Base-by-base conservation (phyloP, 1,140 invertebrate genomes). In the Cotesia glomerata region DNA sequence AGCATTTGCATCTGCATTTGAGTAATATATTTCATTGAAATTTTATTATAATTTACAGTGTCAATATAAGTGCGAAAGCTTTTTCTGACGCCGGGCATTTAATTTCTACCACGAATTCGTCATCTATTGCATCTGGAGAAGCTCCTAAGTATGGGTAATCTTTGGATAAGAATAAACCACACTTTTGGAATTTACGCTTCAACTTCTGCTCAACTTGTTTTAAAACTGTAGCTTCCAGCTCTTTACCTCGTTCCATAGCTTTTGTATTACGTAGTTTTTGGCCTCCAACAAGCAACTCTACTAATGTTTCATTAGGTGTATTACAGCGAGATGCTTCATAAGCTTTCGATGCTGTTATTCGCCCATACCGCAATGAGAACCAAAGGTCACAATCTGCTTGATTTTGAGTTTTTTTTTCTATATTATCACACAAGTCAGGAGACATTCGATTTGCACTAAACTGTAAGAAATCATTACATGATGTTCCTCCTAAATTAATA, bases 121-220 rank as follows among this genome's bases (percentile, higher is more conserved):
- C 32, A 51, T 54, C 54, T 67, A 71, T 63, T 9, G 7, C 49
- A 59, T 66, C 58, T 16, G 39, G 52, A 11, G 59, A 63, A 32
- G 5, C 34, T 61, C 61, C 59, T 36, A n/a, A 64, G 51, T 8
- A 58, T 16, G 11, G 65, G 35, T 70, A 62, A 39, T 70, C 0
- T 54, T 16, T 1, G 2, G 51, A 54, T 14, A 54, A 14, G 13
- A 54, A 14, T 54, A 54, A 54, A 54, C 51, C 51, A 54, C 51
- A 54, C 26, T 54, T 54, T 54, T 54, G 13, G 13, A 14, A 54
- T 54, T 54, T 54, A 14, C 51, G 14, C 51, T 54, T 16, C 51
- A 54, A 54, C 13, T 54, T 54, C 51, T 54, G 13, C 14, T 5
- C 51, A 54, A 54, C 13, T 54, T 54, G 13, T n/a, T n/a, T n/a